A percentile compares a stretch with the other conserved stretches of the same genome.
These are phyloP conservation scores for Brassicogethes aeneus DNA, from an alignment of 2,888 invertebrate genomes.

Conservation along the genomic window DNA sequence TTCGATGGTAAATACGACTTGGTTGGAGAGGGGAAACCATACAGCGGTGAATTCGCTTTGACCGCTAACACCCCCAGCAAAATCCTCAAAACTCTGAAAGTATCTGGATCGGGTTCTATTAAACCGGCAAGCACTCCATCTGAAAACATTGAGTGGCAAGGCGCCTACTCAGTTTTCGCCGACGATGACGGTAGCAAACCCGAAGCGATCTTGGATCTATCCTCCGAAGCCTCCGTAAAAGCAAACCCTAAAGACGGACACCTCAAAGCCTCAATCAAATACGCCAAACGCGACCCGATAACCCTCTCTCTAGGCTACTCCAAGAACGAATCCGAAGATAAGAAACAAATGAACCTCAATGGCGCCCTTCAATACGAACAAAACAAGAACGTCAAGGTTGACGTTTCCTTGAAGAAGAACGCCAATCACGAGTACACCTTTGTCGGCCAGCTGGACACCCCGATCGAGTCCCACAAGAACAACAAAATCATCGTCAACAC, in stretches of 20 bases:
- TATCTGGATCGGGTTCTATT: slow-evolving; percentile 35
- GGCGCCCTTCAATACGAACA: slow-evolving; percentile 29
- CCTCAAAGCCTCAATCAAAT: slow-evolving; percentile 40
- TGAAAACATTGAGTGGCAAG: slow-evolving; percentile 20
- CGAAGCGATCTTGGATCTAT: slow-evolving; percentile 51
- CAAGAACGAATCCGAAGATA: slow-evolving; percentile 20
- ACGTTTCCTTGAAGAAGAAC: slow-evolving; percentile 18
- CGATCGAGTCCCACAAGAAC: slow-evolving; percentile 45
- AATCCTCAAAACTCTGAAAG: slow-evolving; percentile 49
- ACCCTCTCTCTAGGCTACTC: slow-evolving; percentile 35
- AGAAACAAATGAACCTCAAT: slow-evolving; percentile 25
- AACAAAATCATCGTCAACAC: slow-evolving; percentile 28
- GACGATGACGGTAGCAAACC: slow-evolving; percentile 34
- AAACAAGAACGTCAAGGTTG: slow-evolving; percentile 38
- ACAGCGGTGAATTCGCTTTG: slow-evolving; percentile 41
- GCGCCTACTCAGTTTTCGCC: slow-evolving; percentile 22
- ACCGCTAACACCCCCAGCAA: slow-evolving; percentile 49
- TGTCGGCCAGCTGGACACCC: slow-evolving; percentile 39
- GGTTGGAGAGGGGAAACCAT: slow-evolving; percentile 37
- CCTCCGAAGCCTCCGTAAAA: slow-evolving; percentile 53
- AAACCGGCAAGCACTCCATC: slow-evolving; percentile 25
- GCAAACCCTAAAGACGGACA: slow-evolving; percentile 57
- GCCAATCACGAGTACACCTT: slow-evolving; percentile 39
- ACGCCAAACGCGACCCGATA: slow-evolving; percentile 39
- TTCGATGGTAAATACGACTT: slow-evolving; percentile 33